Evolutionary conservation across 2,113 vertebrate species (phyloP), one percentile per base, ranked within the genome.

Genomic region (Thamnophis sirtalis): DNA sequence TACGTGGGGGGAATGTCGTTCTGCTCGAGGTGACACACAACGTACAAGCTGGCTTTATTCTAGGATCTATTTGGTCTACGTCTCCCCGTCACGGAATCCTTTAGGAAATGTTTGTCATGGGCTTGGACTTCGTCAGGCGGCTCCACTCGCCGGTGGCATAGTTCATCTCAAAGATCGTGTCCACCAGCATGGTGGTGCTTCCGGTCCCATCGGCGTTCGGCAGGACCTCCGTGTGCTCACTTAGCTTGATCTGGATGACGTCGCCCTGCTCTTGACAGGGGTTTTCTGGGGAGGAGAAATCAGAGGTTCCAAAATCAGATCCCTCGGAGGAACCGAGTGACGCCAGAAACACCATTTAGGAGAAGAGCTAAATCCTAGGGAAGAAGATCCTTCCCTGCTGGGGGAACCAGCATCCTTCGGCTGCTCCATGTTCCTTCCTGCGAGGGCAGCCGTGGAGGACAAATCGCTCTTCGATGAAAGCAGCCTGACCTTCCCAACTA

Each of bases 121-220:
- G 99, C 96, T 99, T 99, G 98, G 99, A 99, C 97, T 99, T 99
- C 98, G 99, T 99, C 97, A 99, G 99, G 93, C 99, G 98, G 55
- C 98, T 99, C 99, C 99, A 99, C 98, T 99, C 98, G 95, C 99
- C 99, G 8, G 99, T 99, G 91, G 98, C 98, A 93, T 99, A 99
- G 98, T 99, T 99, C 99, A 99, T 99, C 98, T 99, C 99, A 91
- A 99, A 99, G 95, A 99, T 99, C 0, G 99, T 99, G 97, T 99
- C 99, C 93, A 99, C 99, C 96, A 99, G 97, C 99, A 99, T 99
- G 93, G 99, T 99, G 97, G 99, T 99, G 97, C 98, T 99, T 97
- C 99, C 99, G 1, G 98, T 99, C 95, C 99, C 99, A 38, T 99
- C 99, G 0, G 98, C 98, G 96, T 99, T 99, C 95, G 98, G 98